phyloP scores from a whole-genome alignment of 2,888 invertebrate genomes.

The Aelia acuminata region DNA sequence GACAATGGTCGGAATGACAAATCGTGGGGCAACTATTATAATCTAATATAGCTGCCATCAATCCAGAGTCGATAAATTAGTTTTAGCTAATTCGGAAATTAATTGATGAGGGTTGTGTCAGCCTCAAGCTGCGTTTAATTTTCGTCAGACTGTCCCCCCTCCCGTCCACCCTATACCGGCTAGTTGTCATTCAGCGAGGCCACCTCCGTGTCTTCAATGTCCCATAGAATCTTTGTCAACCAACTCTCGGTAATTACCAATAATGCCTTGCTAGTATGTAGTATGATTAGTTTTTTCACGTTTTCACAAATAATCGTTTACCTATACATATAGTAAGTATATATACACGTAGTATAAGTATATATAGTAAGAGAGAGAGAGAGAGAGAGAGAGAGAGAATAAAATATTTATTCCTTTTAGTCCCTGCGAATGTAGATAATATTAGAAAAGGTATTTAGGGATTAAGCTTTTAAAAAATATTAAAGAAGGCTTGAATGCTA shows the following conservation, averaged over 20 bases:
- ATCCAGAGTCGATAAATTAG: constrained; percentile 44
- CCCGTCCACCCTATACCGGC: background rate
- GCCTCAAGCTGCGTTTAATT: constrained; percentile 27
- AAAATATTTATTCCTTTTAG: too few relatives aligned
- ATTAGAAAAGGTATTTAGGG: too few relatives aligned
- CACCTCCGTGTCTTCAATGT: background rate
- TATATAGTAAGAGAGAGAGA: too few relatives aligned
- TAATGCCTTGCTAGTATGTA: too few relatives aligned
- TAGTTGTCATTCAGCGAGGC: background rate
- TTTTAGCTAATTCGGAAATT: constrained; percentile 45
- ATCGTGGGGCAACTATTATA: constrained; percentile 39
- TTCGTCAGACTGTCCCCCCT: background rate
- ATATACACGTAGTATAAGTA: too few relatives aligned
- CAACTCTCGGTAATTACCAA: background rate
- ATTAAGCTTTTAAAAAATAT: too few relatives aligned
- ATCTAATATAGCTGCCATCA: constrained; percentile 37
- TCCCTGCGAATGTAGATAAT: too few relatives aligned
- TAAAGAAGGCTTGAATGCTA: too few relatives aligned
- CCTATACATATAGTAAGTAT: too few relatives aligned
- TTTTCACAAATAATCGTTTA: too few relatives aligned
- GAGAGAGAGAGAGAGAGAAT: too few relatives aligned
- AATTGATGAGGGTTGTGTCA: constrained; percentile 50
- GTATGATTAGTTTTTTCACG: too few relatives aligned
- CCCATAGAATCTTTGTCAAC: background rate
- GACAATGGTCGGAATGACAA: constrained; percentile 37